Evolutionary conservation across 2,888 invertebrate species (phyloP).

Genomic region (Helicoverpa assulta): DNA sequence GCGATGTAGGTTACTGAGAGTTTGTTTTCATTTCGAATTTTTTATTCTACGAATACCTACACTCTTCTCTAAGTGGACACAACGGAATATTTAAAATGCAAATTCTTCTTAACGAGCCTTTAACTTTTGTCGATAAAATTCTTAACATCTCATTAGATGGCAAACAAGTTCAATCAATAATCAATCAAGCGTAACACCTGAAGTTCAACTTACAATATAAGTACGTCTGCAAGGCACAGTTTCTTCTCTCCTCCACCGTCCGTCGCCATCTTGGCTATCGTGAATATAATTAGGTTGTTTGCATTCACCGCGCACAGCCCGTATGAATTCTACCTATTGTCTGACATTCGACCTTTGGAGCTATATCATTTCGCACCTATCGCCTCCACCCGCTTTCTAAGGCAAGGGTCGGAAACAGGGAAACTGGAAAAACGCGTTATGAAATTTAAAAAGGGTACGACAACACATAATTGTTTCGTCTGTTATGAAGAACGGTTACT

Average conservation of each 20-base stretch:
- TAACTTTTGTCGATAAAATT: conserved; percentile 10
- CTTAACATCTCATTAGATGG: conserved; percentile 24
- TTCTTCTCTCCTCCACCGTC: conserved; percentile 55
- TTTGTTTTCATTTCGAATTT: conserved; percentile 2
- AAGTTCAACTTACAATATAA: conserved; percentile 62
- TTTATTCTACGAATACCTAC: not conserved
- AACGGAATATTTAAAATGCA: not conserved
- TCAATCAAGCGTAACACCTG: conserved; percentile 74
- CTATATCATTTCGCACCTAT: conserved; percentile 89
- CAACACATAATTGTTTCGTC: conserved; percentile 57
- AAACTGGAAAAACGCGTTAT: conserved; percentile 76
- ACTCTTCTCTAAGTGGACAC: not conserved
- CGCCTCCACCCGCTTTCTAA: conserved; percentile 69
- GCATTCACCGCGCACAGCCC: conserved; percentile 82
- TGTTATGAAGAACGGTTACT: conserved; percentile 55
- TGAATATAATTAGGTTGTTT: conserved; percentile 86
- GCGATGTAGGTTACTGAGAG: conserved; percentile 35
- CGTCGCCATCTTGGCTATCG: conserved; percentile 83
- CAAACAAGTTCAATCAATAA: conserved; percentile 59
- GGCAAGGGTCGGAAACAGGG: conserved; percentile 64
- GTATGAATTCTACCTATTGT: conserved; percentile 90
- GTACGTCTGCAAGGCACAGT: conserved; percentile 62
- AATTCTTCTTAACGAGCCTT: conserved; percentile 1
- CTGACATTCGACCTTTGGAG: conserved; percentile 89
- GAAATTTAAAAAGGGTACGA: conserved; percentile 79